Base-by-base conservation (phyloP, 2,113 vertebrate species). In the Gobiocypris rarus region DNA sequence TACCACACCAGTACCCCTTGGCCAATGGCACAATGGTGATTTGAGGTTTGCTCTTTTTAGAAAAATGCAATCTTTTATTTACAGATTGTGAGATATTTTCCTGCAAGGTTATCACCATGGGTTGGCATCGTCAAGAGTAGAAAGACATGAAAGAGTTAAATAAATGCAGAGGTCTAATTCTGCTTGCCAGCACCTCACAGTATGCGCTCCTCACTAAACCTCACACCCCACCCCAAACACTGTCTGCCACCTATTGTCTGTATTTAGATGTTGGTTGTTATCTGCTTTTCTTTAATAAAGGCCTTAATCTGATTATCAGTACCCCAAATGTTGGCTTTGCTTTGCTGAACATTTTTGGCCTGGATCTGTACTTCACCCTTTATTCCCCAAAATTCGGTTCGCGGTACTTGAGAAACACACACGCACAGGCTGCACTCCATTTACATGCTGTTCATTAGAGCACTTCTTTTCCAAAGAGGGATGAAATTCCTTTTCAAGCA, bases 261-360 rank as follows among this genome's bases (percentile, higher is more conserved):
- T 83, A 89, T 86, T 87, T 87, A 85, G 83, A 83, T 86, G 65
- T 81, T 48, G 28, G 77, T 71, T 69, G 88, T 89, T 84, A 93
- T 91, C 90, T 85, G n/a, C 83, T 89, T 91, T 89, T 87, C 81
- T 87, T 90, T 88, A 88, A 88, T 89, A 89, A 91, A 88, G 89
- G 83, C 17, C 52, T 43, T 71, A 85, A 88, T 56, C 79, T 88
- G 90, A 91, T 91, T 90, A 88, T 75, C 74, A 83, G 78, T 28
- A 34, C 86, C 83, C 85, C 43, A 75, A 81, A 85, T 52, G 28
- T 41, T 26, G 77, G 26, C 9, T 41, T 85, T 28, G 22, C 7
- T 56, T 41, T 65, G 13, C 38, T 45, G 77, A 54, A 31, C 59
- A 65, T 45, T 80, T 70, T 50, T n/a, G 26, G 58, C 69, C 52